Percentiles rank a stretch among this genome's conserved stretches.
These are phyloP conservation scores for Ichneumon xanthorius DNA, from an alignment of 2,888 invertebrate species.

Conservation along the genomic window DNA sequence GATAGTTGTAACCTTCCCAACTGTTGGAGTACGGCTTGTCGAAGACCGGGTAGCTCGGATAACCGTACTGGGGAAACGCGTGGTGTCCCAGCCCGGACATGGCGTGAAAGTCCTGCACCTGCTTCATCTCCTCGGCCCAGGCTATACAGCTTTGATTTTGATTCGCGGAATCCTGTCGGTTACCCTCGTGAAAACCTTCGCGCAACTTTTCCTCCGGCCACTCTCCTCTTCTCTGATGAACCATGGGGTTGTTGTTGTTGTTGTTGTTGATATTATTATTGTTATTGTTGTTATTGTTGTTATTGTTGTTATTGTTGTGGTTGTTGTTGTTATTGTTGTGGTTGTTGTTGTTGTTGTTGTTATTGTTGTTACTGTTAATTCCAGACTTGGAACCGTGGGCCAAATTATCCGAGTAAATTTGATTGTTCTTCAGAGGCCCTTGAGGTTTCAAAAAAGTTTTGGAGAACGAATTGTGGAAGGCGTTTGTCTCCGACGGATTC, in stretches of 20 bases:
- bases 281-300: background rate
- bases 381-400: constrained; percentile 69
- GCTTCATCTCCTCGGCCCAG: constrained; percentile 82
- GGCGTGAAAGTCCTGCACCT: constrained; percentile 81
- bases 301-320: background rate
- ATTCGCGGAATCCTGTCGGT: constrained; percentile 76
- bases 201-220: constrained; percentile 78
- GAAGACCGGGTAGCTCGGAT: constrained; percentile 86
- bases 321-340: too few species aligned
- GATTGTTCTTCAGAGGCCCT: constrained; percentile 86
- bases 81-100: constrained; percentile 78
- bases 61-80: constrained; percentile 84
- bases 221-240: constrained; percentile 74
- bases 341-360: background rate
- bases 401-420: constrained; percentile 73
- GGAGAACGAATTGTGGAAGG: constrained; percentile 81
- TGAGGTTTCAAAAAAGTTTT: constrained; percentile 88
- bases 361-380: constrained; percentile 20
- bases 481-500: constrained; percentile 85
- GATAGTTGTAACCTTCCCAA: constrained; percentile 86
- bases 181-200: constrained; percentile 77
- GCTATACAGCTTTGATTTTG: constrained; percentile 75
- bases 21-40: constrained; percentile 84
- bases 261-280: background rate
- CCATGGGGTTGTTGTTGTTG: constrained; percentile 53